Conservation (phyloP, 2,888 invertebrate genomes). For the Caenorhabditis panamensis region DNA sequence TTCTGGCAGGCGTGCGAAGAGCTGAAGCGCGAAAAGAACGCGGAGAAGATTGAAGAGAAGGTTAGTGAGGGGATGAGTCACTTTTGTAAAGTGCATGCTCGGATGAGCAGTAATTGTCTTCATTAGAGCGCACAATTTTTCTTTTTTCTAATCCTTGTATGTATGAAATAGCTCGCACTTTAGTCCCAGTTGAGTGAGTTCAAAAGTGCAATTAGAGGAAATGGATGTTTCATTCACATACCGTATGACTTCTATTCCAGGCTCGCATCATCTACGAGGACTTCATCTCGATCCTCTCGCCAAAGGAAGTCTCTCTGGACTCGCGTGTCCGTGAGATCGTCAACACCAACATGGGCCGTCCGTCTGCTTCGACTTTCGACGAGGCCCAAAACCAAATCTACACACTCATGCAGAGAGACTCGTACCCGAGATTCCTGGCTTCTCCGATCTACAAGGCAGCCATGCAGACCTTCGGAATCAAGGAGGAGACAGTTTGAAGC, state of each 20-base stretch:
- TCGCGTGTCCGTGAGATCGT: slow-evolving; percentile 97
- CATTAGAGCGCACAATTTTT: too few relatives aligned
- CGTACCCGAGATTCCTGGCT: slow-evolving; percentile 94
- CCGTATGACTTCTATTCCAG: too few relatives aligned
- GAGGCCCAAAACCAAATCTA: slow-evolving; percentile 99
- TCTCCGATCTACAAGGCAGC: slow-evolving; percentile 90
- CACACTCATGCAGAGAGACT: slow-evolving; percentile 99
- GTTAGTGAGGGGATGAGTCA: slow-evolving; percentile 40
- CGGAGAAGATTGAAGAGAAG: slow-evolving; percentile 95
- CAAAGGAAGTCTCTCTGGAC: slow-evolving; percentile 98
- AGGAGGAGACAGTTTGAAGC: slow-evolving; percentile 41
- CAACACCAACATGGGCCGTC: slow-evolving; percentile 93
- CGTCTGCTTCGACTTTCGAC: slow-evolving; percentile 92
- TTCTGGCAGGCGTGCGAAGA: slow-evolving; percentile 79
- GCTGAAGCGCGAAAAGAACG: slow-evolving; percentile 89
- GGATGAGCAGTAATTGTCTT: slow-evolving; percentile 10
- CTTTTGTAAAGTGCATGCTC: slow-evolving; percentile 3
- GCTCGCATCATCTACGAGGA: slow-evolving; percentile 86
- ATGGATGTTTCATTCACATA: too few relatives aligned
- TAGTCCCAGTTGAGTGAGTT: neutral
- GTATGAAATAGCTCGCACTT: neutral
- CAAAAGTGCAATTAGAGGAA: too few relatives aligned
- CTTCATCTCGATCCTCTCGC: slow-evolving; percentile 98
- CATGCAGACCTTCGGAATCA: slow-evolving; percentile 40
- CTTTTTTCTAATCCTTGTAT: neutral